phyloP scores from a whole-genome alignment of 1,140 invertebrate species.

The Drosophila prosaltans region DNA sequence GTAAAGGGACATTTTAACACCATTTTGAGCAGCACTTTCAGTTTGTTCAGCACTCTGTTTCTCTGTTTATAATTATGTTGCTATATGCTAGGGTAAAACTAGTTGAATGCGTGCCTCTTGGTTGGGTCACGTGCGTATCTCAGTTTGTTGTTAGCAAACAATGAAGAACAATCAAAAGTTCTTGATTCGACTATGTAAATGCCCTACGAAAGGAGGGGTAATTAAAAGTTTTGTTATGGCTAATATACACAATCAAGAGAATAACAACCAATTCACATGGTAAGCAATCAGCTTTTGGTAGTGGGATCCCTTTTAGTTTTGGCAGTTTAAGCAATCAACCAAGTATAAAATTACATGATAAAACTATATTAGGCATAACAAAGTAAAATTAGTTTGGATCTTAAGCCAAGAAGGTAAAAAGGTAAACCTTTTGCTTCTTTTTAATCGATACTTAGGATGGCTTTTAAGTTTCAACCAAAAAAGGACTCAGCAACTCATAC shows the following conservation, averaged over 20 bases:
- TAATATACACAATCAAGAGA: neutral
- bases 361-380: too few species aligned
- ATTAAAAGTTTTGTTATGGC: neutral
- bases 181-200: neutral
- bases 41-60: slow-evolving; percentile 12
- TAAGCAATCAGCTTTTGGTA: too few species aligned
- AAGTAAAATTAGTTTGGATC: too few species aligned
- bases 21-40: slow-evolving; percentile 10
- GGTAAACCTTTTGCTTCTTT: too few species aligned
- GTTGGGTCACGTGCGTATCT: neutral
- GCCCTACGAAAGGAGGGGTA: neutral
- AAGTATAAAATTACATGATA: too few species aligned
- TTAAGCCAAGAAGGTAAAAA: too few species aligned
- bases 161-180: neutral
- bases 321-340: too few species aligned
- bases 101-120: slow-evolving; percentile 6
- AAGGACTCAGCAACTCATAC: too few species aligned
- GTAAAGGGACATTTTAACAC: slow-evolving; percentile 3
- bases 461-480: too few species aligned
- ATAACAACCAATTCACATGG: too few species aligned
- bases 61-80: slow-evolving; percentile 15
- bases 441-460: too few species aligned
- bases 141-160: neutral
- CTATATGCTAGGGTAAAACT: neutral
- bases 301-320: too few species aligned